A percentile compares a stretch with the other conserved stretches of the same genome.
These are phyloP conservation scores for Salvelinus alpinus DNA, from an alignment of 2,113 vertebrate genomes.

Conservation along the genomic window DNA sequence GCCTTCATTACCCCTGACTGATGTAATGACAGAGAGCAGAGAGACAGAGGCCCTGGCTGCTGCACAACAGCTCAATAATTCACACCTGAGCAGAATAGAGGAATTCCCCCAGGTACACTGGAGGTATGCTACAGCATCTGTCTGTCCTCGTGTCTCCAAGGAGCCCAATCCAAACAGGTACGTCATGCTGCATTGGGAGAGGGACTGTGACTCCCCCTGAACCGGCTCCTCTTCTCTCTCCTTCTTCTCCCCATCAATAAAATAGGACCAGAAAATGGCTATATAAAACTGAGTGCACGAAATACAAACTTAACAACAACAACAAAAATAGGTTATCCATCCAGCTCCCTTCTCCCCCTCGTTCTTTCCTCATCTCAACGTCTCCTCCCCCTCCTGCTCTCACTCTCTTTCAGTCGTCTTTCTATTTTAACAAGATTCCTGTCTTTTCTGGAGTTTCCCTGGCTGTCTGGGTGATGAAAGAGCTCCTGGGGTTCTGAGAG, in stretches of 20 bases:
- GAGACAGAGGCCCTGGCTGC: conserved; percentile 54
- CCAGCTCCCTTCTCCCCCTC: conserved; percentile 11
- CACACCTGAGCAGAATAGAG: conserved; percentile 43
- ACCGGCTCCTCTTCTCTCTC: neutral
- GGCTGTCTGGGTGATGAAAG: conserved; percentile 53
- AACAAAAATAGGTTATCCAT: conserved; percentile 5
- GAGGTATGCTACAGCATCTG: neutral
- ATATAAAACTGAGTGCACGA: conserved; percentile 15
- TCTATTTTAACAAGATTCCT: conserved; percentile 52
- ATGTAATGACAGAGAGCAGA: conserved; percentile 32
- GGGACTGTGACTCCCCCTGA: conserved; percentile 3
- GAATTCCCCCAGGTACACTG: conserved; percentile 53
- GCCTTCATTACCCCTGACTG: conserved; percentile 40
- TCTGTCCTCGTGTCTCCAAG: conserved; percentile 17
- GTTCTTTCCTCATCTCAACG: conserved; percentile 21
- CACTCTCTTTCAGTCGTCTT: conserved; percentile 25
- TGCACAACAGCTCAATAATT: conserved; percentile 55
- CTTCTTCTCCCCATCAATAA: neutral
- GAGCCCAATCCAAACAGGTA: conserved; percentile 29
- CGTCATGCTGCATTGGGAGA: conserved; percentile 4
- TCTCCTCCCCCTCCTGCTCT: conserved; percentile 39
- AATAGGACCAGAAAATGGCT: neutral
- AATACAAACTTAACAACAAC: conserved; percentile 25
- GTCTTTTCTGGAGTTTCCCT: conserved; percentile 59
- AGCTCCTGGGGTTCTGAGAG: conserved; percentile 43